Conservation (phyloP, 2,888 invertebrate genomes). For the Perizoma affinitatum region DNA sequence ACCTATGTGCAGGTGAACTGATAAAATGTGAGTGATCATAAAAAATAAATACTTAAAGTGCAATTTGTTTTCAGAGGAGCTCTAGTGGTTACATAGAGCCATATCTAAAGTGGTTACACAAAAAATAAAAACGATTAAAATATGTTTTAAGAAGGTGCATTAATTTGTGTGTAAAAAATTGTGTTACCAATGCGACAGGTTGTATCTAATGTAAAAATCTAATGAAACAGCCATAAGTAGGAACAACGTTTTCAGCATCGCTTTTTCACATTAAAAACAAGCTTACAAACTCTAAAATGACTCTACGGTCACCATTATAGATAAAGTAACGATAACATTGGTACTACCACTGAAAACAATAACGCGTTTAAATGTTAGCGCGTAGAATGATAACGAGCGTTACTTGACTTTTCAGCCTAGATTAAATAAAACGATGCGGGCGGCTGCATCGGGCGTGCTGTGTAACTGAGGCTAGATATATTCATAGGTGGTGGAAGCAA, state of each 20-base stretch:
- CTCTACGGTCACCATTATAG: background rate
- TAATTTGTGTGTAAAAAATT: too few relatives aligned
- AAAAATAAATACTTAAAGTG: too few relatives aligned
- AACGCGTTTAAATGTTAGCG: slow-evolving; percentile 4
- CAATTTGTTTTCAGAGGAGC: too few relatives aligned
- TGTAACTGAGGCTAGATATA: slow-evolving; percentile 79
- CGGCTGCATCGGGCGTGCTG: slow-evolving; percentile 72
- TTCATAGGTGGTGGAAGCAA: slow-evolving; percentile 79
- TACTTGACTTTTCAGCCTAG: slow-evolving; percentile 28
- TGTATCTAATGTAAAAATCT: background rate
- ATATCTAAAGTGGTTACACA: too few relatives aligned
- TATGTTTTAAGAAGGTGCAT: too few relatives aligned
- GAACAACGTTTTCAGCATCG: slow-evolving; percentile 4
- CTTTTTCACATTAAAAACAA: slow-evolving; percentile 12
- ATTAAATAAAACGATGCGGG: slow-evolving; percentile 66
- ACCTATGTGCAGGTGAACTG: too few relatives aligned
- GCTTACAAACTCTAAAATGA: slow-evolving; percentile 9
- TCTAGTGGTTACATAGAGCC: too few relatives aligned
- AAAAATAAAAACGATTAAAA: too few relatives aligned
- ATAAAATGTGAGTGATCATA: too few relatives aligned
- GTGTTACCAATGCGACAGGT: too few relatives aligned
- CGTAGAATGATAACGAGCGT: slow-evolving; percentile 4
- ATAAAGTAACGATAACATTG: slow-evolving; percentile 3
- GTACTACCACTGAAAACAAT: slow-evolving; percentile 14
- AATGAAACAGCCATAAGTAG: background rate